Base-by-base conservation (phyloP, 2,113 vertebrate species). In the Corvus cornix region DNA sequence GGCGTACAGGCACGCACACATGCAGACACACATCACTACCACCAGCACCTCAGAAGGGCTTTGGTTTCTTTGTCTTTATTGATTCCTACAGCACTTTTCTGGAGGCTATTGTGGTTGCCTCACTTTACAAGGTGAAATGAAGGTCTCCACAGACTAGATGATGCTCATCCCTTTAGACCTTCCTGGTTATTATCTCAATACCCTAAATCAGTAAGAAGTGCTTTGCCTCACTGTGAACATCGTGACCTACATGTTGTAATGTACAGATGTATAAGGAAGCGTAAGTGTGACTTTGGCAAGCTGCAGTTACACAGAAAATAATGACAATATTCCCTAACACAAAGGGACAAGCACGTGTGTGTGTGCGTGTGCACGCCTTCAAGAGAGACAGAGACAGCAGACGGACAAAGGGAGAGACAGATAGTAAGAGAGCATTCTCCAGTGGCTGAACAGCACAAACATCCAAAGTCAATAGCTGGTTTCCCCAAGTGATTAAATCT, bases 71-170 rank as follows among this genome's bases (percentile, higher is more conserved):
- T 93, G 90, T 96, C 93, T 96, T 94, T 96, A 96, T 96, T 96
- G 96, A 97, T 96, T 97, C 95, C 76, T 86, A 26, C 86, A 95
- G 97, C 85, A 76, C 78, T 97, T 94, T 96, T 98, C 98, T 87
- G 93, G 97, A 97, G 88, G 91, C 89, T 96, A 93, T 96, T 95
- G 62, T 8, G 77, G 88, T 93, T 35, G 86, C 97, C 80, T 95
- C 94, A 96, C 48, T 97, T 97, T 83, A 91, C 98, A 98, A 98
- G 98, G 98, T 98, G 98, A 99, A 98, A 94, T 96, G 97, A 98
- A 97, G 96, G 97, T 98, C 96, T 78, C 58, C 80, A 72, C 44
- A 90, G 83, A 55, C 44, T 92, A 51, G 72, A 90, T 19, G 56
- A 70, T 31, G 16, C 28, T 84, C 73, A 68, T 90, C 83, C 56